Evolutionary conservation across 2,888 invertebrate genomes (phyloP), one percentile per base, ranked within the genome.

Genomic region (Pecten maximus): DNA sequence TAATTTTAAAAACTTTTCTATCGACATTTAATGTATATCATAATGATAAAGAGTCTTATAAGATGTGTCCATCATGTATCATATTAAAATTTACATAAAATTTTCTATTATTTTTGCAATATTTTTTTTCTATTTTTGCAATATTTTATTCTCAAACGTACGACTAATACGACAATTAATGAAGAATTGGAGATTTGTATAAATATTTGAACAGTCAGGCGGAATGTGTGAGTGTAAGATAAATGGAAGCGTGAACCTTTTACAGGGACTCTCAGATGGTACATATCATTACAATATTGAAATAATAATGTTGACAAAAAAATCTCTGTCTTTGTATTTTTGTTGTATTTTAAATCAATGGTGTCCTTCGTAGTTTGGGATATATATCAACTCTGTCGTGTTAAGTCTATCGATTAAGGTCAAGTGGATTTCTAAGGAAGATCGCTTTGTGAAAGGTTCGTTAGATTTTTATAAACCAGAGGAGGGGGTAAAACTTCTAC

Each of bases 231-330:
- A 16, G 1, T 60, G 23, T n/a, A 60, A 60, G 23, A 2, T 35
- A 10, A 2, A 74, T 28, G 74, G 0, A 10, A 6, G 74, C 35
- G 74, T 74, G 28, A 74, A 35, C 74, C 54, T 23, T 74, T 35
- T 10, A 35, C 74, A 10, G 74, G 35, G 19, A 74, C 74, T 74
- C 12, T 28, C 28, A 74, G 74, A 28, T 74, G 35, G 74, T 74
- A 74, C 35, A 54, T 74, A 74, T 35, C 74, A 74, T 74, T 74
- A 23, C 1, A 74, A 74, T 74, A 74, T 74, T 74, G 28, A 74
- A 74, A 74, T 74, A 74, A 74, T 35, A 74, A 74, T 74, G 74
- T 74, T 74, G 74, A 74, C 74, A 74, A 74, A 74, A 74, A 74
- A 60, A 12, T 35, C 44, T 74, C 28, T 10, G 74, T 74, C 74